Conservation (phyloP, 2,113 vertebrate species). For the Syngnathus scovelli region DNA sequence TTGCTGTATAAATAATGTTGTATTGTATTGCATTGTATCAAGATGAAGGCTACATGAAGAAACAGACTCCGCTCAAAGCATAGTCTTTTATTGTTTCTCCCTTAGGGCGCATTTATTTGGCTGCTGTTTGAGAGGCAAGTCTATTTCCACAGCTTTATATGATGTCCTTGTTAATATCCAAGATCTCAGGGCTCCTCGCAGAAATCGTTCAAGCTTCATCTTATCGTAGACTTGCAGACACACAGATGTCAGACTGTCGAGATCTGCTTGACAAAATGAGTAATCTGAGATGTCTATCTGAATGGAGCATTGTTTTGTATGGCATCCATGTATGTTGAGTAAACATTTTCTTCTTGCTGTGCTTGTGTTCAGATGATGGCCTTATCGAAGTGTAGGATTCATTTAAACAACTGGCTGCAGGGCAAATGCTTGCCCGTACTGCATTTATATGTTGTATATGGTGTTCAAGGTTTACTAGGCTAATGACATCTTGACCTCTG, state of each 20-base stretch:
- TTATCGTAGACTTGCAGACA: slow-evolving; percentile 38
- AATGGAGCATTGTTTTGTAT: slow-evolving; percentile 16
- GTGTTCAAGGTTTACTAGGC: background rate
- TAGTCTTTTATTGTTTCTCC: background rate
- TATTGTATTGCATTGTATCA: background rate
- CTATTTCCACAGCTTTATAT: slow-evolving; percentile 19
- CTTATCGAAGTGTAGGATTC: background rate
- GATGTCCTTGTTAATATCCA: slow-evolving; percentile 36
- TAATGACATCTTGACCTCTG: background rate
- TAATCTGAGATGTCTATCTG: slow-evolving; percentile 46
- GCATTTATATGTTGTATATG: background rate
- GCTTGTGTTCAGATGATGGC: slow-evolving; percentile 6
- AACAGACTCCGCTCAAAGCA: background rate
- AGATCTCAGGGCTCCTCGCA: slow-evolving; percentile 30
- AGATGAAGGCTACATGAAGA: background rate
- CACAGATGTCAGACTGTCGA: slow-evolving; percentile 31
- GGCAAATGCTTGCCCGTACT: background rate
- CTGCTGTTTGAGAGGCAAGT: background rate
- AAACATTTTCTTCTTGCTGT: slow-evolving; percentile 5
- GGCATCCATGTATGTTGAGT: slow-evolving; percentile 3
- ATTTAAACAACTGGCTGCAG: background rate
- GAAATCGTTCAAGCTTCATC: slow-evolving; percentile 43
- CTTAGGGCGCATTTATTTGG: slow-evolving; percentile 14
- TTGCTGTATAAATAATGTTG: no score
- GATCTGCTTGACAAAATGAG: slow-evolving; percentile 41